These are phyloP conservation scores for Beris chalybata DNA, from an alignment of 2,888 invertebrate species.

Conservation along the genomic window DNA sequence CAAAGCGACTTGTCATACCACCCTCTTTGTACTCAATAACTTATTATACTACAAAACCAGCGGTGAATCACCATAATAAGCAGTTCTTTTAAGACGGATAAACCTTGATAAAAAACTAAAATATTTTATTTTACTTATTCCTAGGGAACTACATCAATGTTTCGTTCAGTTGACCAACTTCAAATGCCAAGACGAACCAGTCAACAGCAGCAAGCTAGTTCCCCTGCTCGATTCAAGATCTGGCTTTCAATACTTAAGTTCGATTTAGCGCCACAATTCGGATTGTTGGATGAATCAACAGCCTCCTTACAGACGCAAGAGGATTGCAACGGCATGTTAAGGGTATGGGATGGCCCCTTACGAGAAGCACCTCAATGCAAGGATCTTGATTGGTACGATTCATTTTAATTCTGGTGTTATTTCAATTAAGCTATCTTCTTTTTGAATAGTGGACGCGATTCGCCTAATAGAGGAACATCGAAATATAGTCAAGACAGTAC, in stretches of 20 bases:
- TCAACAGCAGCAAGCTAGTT: constrained; percentile 58
- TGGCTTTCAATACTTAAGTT: constrained; percentile 88
- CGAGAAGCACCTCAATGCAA: constrained; percentile 76
- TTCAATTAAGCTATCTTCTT: not conserved
- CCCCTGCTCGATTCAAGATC: constrained; percentile 72
- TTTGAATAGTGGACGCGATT: constrained; percentile 53
- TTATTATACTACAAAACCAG: too few relatives aligned
- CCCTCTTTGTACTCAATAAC: too few relatives aligned
- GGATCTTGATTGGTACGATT: constrained; percentile 75
- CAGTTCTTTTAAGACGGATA: too few relatives aligned
- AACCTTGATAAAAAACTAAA: not conserved
- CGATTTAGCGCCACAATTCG: constrained; percentile 71
- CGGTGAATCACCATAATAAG: too few relatives aligned
- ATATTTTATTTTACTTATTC: not conserved
- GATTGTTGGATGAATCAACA: constrained; percentile 52
- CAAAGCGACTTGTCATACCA: too few relatives aligned
- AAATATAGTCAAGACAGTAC: constrained; percentile 69
- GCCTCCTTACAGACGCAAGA: constrained; percentile 63
- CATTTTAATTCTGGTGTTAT: not conserved
- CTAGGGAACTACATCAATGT: constrained; percentile 61
- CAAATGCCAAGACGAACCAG: constrained; percentile 61
- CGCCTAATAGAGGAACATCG: constrained; percentile 43
- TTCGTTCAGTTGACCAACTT: constrained; percentile 60
- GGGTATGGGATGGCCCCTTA: constrained; percentile 85
- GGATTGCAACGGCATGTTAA: constrained; percentile 79